phyloP scores from a whole-genome alignment of 2,113 vertebrate genomes.

The Scortum barcoo region DNA sequence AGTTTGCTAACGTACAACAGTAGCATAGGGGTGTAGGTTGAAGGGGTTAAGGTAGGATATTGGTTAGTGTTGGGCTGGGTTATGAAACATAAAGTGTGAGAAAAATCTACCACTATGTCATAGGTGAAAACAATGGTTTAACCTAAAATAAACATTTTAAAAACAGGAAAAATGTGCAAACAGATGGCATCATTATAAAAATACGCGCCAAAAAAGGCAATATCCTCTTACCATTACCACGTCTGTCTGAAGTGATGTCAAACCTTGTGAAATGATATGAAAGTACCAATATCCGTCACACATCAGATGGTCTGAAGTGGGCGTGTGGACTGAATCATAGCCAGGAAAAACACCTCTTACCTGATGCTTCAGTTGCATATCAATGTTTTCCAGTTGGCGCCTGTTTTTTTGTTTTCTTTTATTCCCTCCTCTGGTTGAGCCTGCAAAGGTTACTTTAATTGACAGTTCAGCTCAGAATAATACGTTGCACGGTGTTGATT shows the following conservation, averaged over 20 bases:
- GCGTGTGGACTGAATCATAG: background rate
- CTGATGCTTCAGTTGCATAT: slow-evolving; percentile 1
- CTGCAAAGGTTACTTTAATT: slow-evolving; percentile 13
- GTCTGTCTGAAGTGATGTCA: background rate
- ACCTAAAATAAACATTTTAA: background rate
- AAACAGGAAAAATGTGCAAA: background rate
- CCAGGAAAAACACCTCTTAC: slow-evolving; percentile 12
- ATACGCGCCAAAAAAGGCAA: background rate
- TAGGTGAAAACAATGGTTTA: background rate
- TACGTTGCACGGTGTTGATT: slow-evolving; percentile 12
- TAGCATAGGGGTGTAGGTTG: background rate
- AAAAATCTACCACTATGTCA: background rate
- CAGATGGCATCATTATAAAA: background rate
- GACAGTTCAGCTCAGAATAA: slow-evolving; percentile 1
- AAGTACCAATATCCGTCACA: slow-evolving; percentile 21
- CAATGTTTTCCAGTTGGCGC: background rate
- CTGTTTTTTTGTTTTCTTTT: background rate
- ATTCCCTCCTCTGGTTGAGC: slow-evolving; percentile 11
- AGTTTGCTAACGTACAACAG: background rate
- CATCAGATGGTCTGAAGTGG: slow-evolving; percentile 22
- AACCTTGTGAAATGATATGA: slow-evolving; percentile 1
- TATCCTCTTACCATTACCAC: background rate
- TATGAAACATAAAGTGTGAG: background rate
- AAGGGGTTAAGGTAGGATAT: background rate
- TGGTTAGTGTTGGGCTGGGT: background rate